Conservation (phyloP, 1,140 invertebrate species). For the Drosophila erecta region DNA sequence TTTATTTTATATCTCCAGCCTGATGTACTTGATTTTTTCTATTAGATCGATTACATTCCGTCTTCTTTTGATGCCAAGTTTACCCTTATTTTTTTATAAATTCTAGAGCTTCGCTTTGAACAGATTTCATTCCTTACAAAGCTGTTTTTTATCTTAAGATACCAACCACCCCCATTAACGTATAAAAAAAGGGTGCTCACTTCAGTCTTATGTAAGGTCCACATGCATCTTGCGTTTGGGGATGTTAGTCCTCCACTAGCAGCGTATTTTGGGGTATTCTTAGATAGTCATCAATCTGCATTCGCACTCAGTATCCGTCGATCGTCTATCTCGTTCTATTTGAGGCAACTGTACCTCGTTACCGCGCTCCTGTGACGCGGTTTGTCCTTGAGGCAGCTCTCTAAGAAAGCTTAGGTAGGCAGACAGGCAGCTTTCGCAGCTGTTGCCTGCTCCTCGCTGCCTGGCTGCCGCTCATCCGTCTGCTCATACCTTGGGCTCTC, state of each 20-base stretch:
- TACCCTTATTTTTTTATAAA: too few species aligned
- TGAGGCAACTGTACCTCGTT: slow-evolving; percentile 31
- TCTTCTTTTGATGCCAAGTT: too few species aligned
- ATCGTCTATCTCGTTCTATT: slow-evolving; percentile 7
- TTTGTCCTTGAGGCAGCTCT: slow-evolving; percentile 41
- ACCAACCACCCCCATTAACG: too few species aligned
- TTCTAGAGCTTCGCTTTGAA: too few species aligned
- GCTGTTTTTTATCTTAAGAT: too few species aligned
- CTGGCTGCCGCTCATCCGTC: slow-evolving; percentile 1
- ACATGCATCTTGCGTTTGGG: background rate
- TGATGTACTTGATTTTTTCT: too few species aligned
- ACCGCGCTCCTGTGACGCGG: slow-evolving; percentile 33
- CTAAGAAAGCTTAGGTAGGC: slow-evolving; percentile 52
- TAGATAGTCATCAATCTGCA: background rate
- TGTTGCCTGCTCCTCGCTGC: slow-evolving; percentile 19
- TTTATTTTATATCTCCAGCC: too few species aligned
- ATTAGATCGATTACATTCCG: too few species aligned
- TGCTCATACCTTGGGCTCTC: slow-evolving; percentile 4
- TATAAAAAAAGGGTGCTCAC: too few species aligned
- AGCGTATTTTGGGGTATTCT: background rate
- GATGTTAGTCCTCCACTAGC: background rate
- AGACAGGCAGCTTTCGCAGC: slow-evolving; percentile 44
- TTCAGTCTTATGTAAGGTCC: too few species aligned
- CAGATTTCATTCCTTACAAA: too few species aligned
- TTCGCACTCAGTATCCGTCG: background rate